Evolutionary conservation across 2,888 invertebrate genomes (phyloP), one percentile per base, ranked within the genome.

Genomic region (Anagyrus pseudococci): DNA sequence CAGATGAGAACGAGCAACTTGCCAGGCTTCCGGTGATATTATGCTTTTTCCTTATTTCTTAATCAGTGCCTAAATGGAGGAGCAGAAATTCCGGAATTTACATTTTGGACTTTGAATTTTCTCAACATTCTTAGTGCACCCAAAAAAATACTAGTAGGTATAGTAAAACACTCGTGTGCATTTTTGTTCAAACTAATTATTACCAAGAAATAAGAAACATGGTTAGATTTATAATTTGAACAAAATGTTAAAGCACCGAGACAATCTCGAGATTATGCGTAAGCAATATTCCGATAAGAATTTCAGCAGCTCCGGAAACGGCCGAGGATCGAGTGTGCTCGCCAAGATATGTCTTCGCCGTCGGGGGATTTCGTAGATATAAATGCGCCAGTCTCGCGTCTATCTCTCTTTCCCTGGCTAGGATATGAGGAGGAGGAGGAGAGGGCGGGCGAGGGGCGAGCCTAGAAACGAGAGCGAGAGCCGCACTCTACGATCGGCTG

Each of bases 311-410:
- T 37, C 19, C 15, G 17, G 48, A 29, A 19, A 29, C 19, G 19
- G 10, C 29, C n/a, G 25, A 15, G 46, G n/a, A 46, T 25, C 25
- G 1, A 1, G n/a, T 6, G 19, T 8, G 19, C 48, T n/a, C 33
- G 4, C n/a, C n/a, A n/a, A 29, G 26, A 48, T 29, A 20, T 26
- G 20, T 57, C 49, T 49, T 48, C 20, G 20, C 48, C 26, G 22
- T 26, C 10, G 26, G 20, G n/a, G 29, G 20, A 57, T 57, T 57
- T 40, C n/a, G 41, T 25, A 19, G 49, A 49, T 49, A 49, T 37
- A 37, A 48, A 48, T 41, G 48, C 41, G 10, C 17, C 25, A 49
- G 49, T 57, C 41, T 15, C 33, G 33, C 15, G 15, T 37, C 33
- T 37, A 10, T 8, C 41, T 41, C 48, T 26, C 37, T 26, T n/a